phyloP scores from a whole-genome alignment of 2,113 vertebrate genomes.

The Varanus salvator region DNA sequence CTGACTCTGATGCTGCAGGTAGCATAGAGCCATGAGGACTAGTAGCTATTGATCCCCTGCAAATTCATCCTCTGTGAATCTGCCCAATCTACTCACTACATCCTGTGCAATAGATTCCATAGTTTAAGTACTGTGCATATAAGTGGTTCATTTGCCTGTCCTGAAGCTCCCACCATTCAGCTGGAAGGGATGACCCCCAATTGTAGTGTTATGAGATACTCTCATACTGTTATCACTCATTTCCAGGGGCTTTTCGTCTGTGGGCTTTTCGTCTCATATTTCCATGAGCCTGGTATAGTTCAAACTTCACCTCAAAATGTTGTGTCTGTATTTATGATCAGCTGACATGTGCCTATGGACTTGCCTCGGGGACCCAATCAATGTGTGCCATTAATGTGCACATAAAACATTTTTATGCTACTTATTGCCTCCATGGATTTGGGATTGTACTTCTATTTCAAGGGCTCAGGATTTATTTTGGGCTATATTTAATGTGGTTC shows the following conservation, averaged over 20 bases:
- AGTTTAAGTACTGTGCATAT: no score
- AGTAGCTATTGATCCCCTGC: no score
- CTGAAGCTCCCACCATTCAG: no score
- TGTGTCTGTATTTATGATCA: slow-evolving; percentile 5
- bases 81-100: no score
- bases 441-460: slow-evolving; percentile 1
- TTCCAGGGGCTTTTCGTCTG: not conserved
- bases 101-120: no score
- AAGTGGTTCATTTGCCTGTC: no score
- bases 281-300: not conserved
- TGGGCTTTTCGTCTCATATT: not conserved
- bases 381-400: slow-evolving; percentile 1
- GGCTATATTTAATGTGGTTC: not conserved
- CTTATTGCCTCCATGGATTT: slow-evolving; percentile 22
- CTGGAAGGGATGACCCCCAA: no score
- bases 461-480: slow-evolving; percentile 10
- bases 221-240: not conserved
- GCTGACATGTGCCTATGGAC: not conserved
- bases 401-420: slow-evolving; percentile 27
- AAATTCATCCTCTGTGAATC: no score
- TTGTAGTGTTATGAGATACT: no score
- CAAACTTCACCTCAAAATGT: not conserved
- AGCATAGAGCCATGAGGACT: no score
- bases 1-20: no score
- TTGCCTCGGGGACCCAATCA: slow-evolving; percentile 13